These are phyloP conservation scores for Poicephalus gulielmi DNA, from an alignment of 2,113 vertebrate genomes.

Conservation along the genomic window DNA sequence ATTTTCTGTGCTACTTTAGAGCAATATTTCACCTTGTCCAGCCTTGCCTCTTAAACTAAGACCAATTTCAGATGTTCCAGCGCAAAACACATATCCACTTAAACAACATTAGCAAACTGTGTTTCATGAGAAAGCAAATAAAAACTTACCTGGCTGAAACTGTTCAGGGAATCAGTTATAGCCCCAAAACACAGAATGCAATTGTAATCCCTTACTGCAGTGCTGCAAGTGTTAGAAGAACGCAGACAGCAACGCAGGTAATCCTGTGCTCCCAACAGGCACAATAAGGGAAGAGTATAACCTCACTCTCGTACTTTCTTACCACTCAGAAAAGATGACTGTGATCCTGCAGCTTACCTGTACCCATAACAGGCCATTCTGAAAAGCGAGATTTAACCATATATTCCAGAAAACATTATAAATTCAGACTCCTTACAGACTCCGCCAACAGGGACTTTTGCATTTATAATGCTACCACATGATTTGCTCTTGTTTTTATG, in stretches of 20 bases:
- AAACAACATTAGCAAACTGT: not conserved
- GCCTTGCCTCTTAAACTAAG: not conserved
- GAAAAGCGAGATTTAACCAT: not conserved
- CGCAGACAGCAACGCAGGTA: fast-evolving
- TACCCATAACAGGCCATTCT: not conserved
- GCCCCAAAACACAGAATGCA: not conserved
- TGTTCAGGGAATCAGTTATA: not conserved
- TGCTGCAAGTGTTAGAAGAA: not conserved
- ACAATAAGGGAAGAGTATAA: not conserved
- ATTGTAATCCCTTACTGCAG: not conserved
- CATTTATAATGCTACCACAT: not conserved
- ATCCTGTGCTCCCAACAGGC: not conserved
- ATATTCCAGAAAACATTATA: not conserved
- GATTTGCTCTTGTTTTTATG: not conserved
- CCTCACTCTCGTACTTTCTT: not conserved
- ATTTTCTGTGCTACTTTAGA: not conserved
- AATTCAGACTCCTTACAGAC: not conserved
- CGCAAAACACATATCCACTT: not conserved
- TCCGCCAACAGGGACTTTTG: not conserved
- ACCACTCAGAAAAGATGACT: not conserved
- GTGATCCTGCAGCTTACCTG: not conserved
- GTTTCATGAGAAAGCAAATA: not conserved
- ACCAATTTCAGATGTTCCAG: not conserved
- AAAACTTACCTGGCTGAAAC: not conserved
- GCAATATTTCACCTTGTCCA: not conserved